Conservation (phyloP, 2,888 invertebrate species). For the Linyphia triangularis region DNA sequence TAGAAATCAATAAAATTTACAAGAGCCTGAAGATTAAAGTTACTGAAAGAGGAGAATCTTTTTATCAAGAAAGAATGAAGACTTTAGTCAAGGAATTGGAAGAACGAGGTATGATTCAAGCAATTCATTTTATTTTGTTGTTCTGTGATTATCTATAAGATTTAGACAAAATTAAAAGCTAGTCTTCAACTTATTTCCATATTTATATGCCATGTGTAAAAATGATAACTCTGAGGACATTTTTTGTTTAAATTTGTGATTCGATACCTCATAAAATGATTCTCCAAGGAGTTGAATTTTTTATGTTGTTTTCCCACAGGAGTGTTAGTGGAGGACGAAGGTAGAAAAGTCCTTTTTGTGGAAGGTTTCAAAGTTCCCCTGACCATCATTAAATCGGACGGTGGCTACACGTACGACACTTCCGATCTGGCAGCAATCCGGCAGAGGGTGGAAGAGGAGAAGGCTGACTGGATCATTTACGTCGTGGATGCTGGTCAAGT, state of each 20-base stretch:
- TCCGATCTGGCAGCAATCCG: constrained; percentile 96
- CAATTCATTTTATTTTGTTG: neutral
- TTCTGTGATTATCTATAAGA: no score
- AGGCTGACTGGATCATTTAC: constrained; percentile 93
- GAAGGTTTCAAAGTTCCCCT: constrained; percentile 85
- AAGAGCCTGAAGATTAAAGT: constrained; percentile 88
- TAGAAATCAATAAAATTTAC: constrained; percentile 94
- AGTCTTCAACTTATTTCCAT: neutral
- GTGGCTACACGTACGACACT: constrained; percentile 97
- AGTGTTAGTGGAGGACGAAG: constrained; percentile 83
- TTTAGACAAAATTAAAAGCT: neutral
- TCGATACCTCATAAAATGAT: no score
- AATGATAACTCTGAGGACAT: no score
- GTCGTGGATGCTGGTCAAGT: constrained; percentile 96
- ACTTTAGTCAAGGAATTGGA: constrained; percentile 87
- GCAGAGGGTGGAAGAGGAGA: constrained; percentile 84
- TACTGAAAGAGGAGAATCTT: constrained; percentile 95
- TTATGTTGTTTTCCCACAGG: constrained; percentile 27
- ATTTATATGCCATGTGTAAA: constrained; percentile 80
- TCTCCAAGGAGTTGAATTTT: no score
- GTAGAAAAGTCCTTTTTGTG: constrained; percentile 83
- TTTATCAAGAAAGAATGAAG: constrained; percentile 96
- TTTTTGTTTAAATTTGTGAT: no score
- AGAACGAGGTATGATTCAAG: constrained; percentile 81
- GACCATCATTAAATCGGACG: constrained; percentile 97